Evolutionary conservation across 2,888 invertebrate species (phyloP), one percentile per base, ranked within the genome.

Genomic region (Pelosia muscerda): DNA sequence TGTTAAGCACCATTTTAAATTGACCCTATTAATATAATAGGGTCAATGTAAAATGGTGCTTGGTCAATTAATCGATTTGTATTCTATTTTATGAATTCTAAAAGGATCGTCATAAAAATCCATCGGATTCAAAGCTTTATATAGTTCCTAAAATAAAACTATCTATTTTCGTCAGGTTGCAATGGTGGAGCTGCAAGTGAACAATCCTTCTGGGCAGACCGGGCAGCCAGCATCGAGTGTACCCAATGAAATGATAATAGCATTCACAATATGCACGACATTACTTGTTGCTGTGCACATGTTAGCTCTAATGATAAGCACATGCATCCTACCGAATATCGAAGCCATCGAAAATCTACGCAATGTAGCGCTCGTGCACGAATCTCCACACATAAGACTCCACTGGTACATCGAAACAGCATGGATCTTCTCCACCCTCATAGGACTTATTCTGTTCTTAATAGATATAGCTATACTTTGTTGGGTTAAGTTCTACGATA

Each of bases 231-330:
- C 13, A 25, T 4, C 55, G 15, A 93, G 96, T 76, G 97, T 98
- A 61, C 98, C 99, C 0, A 93, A 96, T 11, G 96, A 96, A 62
- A 97, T 99, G 95, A 94, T 99, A 65, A 97, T 99, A 42, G 97
- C 98, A 0, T 99, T 99, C 90, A 98, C 98, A 28, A 96, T 99
- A 0, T 98, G 98, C 86, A 99, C 99, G 38, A 99, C 99, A 0
- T 95, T 99, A 0, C 95, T 99, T 34, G 99, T 99, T 3, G 98
- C 99, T 0, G 99, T 99, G 1, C 99, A 99, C 92, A 98, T 99
- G 97, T 92, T 99, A 74, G 99, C 99, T 0, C 95, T 99, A 28
- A 99, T 99, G 99, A 99, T 99, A 89, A 99, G 99, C 86, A 99
- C 99, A 0, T 99, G 99, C 90, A 99, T 99, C 78, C 95, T 99